Percentiles rank a stretch among this genome's conserved stretches.
These are phyloP conservation scores for Pegoplata infirma DNA, from an alignment of 2,888 invertebrate genomes.

Conservation along the genomic window DNA sequence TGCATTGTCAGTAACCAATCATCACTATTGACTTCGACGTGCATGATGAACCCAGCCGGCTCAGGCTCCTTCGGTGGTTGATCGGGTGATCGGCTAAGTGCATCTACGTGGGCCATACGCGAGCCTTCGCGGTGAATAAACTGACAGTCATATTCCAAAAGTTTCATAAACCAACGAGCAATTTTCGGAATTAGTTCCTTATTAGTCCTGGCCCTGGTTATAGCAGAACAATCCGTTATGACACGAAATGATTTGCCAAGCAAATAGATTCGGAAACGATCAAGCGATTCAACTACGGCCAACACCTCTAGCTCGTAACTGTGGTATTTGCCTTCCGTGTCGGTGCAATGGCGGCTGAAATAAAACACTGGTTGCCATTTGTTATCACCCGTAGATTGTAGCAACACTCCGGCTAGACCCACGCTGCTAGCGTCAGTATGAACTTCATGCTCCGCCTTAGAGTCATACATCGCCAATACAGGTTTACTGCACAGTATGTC, in stretches of 20 bases:
- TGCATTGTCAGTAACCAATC: conserved; percentile 25
- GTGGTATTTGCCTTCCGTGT: conserved; percentile 51
- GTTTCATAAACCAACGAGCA: conserved; percentile 23
- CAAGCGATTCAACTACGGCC: conserved; percentile 55
- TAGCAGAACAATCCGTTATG: conserved; percentile 35
- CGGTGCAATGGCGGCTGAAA: conserved; percentile 59
- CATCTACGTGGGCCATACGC: conserved; percentile 41
- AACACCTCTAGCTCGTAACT: conserved; percentile 59
- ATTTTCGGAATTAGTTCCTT: conserved; percentile 27
- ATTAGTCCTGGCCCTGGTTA: neutral
- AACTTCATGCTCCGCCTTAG: conserved; percentile 52
- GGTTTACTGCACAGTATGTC: conserved; percentile 34
- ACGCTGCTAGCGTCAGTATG: conserved; percentile 59
- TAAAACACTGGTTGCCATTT: conserved; percentile 57
- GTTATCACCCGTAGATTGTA: conserved; percentile 48
- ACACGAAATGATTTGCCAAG: conserved; percentile 33
- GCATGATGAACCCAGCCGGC: conserved; percentile 22
- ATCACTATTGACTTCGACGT: no score
- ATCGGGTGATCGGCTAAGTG: conserved; percentile 36
- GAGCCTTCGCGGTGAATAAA: conserved; percentile 17
- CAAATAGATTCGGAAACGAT: conserved; percentile 61
- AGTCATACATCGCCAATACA: conserved; percentile 42
- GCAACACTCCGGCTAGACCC: conserved; percentile 61
- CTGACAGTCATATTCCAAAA: conserved; percentile 25
- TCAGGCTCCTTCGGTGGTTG: conserved; percentile 6